Base-by-base conservation (phyloP, 2,888 invertebrate species). In the Stenurella melanura region DNA sequence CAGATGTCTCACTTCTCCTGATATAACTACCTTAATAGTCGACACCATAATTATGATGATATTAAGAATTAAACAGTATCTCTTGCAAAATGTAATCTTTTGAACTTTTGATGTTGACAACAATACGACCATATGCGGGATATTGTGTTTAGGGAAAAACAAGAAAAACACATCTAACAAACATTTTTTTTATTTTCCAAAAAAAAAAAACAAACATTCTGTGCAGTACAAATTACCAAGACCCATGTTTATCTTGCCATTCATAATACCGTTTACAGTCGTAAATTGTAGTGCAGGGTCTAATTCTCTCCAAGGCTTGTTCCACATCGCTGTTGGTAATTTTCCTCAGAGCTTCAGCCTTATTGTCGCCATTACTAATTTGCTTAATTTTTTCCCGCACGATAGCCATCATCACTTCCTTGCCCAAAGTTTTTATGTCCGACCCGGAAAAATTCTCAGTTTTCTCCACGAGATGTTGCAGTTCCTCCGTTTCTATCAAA, bases 361-460 rank as follows among this genome's bases (percentile, higher is more conserved):
- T 83, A 12, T 82, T 73, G 30, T 70, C 79, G 84, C 77, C 76
- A 34, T 75, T 78, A 58, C 75, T 76, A 7, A 85, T 74, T 60
- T 81, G 79, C 6, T 78, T 79, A 19, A 87, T 78, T 75, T 83
- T 84, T 74, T 94, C 85, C 80, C 97, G 91, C 26, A 97, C 92
- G 30, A 94, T 93, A 34, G 92, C 91, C 96, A 98, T 97, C 74
- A 95, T 93, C 0, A 96, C 95, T 91, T 98, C 97, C 89, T 97
- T 97, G 87, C 96, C 96, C 38, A 96, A 93, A 80, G 95, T 90
- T 85, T 95, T 94, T 67, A 98, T 93, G 87, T 98, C 98, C 12
- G 96, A 96, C 0, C 97, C 97, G 0, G 97, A 96, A 87, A 96
- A 98, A 4, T 94, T 93, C 15, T 93, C 92, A 0, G 96, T 96